A percentile compares a stretch with the other conserved stretches of the same genome.
Conservation (phyloP, 2,797 vertebrate genomes). For the Enteromius paludinosus region DNA sequence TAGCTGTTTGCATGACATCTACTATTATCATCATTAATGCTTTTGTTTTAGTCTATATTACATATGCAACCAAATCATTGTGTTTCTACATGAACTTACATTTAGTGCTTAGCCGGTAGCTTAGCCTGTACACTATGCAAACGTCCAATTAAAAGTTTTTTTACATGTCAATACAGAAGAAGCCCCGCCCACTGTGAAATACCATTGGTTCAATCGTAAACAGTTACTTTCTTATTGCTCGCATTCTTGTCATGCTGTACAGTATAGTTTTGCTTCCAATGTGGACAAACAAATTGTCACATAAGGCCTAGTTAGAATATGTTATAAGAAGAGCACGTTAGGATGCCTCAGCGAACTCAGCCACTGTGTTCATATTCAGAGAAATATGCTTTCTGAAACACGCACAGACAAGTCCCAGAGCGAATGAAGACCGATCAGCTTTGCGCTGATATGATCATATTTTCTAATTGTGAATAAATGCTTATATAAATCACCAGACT, state of each 20-base stretch:
- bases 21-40: neutral
- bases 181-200: neutral
- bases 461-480: constrained; percentile 56
- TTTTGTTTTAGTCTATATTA: neutral
- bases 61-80: neutral
- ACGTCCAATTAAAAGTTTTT: neutral
- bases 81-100: neutral
- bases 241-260: neutral
- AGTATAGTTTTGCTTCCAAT: neutral
- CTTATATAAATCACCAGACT: constrained; percentile 47
- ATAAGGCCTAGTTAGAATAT: neutral
- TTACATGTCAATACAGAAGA: neutral
- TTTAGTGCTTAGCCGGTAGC: neutral
- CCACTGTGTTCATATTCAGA: constrained; percentile 18
- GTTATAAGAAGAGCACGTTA: neutral
- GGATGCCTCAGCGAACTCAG: neutral
- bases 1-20: neutral
- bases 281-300: neutral
- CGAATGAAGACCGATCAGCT: constrained; percentile 36
- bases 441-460: constrained; percentile 43
- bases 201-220: neutral
- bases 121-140: neutral
- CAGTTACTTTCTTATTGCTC: neutral
- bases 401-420: constrained; percentile 11
- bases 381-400: constrained; percentile 26